phyloP scores from a whole-genome alignment of 1,140 invertebrate species.

The Prorops nasuta region DNA sequence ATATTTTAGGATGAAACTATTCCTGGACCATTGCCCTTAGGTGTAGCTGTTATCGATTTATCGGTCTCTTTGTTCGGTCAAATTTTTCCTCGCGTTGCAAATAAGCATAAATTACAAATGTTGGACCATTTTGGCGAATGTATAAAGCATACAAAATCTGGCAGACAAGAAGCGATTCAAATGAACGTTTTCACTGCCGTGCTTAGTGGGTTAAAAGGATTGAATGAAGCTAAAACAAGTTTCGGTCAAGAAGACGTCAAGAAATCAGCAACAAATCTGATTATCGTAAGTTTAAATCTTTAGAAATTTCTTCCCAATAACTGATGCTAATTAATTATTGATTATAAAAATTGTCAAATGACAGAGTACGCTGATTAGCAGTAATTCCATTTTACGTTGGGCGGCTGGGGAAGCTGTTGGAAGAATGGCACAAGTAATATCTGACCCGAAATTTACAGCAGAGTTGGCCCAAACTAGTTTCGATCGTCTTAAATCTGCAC shows the following conservation, averaged over 20 bases:
- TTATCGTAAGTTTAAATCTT: slow-evolving; percentile 60
- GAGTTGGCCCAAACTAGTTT: slow-evolving; percentile 90
- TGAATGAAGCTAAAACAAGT: slow-evolving; percentile 83
- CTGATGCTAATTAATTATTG: neutral
- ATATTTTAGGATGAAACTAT: slow-evolving; percentile 59
- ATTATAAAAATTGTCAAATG: slow-evolving; percentile 15
- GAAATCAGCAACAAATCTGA: slow-evolving; percentile 78
- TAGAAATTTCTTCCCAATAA: slow-evolving; percentile 2
- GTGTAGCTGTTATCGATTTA: slow-evolving; percentile 95
- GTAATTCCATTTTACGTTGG: slow-evolving; percentile 84
- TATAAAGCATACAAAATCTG: slow-evolving; percentile 88
- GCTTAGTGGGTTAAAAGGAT: slow-evolving; percentile 82
- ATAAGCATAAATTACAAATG: slow-evolving; percentile 96
- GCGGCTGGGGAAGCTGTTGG: slow-evolving; percentile 86
- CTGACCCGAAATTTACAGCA: slow-evolving; percentile 83
- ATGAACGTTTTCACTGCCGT: slow-evolving; percentile 96
- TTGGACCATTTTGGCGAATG: slow-evolving; percentile 95
- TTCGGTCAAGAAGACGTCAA: slow-evolving; percentile 89
- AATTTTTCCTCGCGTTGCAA: slow-evolving; percentile 90
- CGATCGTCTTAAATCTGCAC: slow-evolving; percentile 81
- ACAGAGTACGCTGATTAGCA: slow-evolving; percentile 75
- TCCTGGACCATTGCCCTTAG: slow-evolving; percentile 87
- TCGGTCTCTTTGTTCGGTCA: slow-evolving; percentile 90
- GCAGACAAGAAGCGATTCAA: slow-evolving; percentile 91
- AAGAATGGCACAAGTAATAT: slow-evolving; percentile 83